Conservation (phyloP, 1,140 invertebrate genomes). For the Drepana arcuata region DNA sequence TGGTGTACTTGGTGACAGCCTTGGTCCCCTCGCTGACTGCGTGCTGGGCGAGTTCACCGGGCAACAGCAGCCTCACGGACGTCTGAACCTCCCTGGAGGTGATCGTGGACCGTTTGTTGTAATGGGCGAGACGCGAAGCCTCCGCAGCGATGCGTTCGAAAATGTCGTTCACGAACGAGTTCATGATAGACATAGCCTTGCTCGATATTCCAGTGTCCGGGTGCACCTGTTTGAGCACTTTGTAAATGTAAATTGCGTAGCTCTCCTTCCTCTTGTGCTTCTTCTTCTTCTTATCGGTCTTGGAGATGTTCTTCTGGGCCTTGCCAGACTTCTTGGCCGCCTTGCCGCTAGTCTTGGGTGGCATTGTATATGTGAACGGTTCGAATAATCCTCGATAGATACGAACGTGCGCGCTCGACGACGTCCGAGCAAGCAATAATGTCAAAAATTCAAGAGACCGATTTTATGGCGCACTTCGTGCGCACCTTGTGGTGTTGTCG, state of each 20-base stretch:
- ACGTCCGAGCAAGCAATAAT: too few relatives aligned
- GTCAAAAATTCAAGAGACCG: too few relatives aligned
- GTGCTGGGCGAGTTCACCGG: constrained; percentile 5
- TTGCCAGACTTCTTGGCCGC: too few relatives aligned
- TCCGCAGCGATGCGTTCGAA: constrained; percentile 78
- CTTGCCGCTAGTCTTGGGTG: too few relatives aligned
- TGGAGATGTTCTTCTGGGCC: too few relatives aligned
- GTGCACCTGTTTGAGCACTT: constrained; percentile 23
- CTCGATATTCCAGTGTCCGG: constrained; percentile 76
- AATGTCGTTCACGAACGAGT: constrained; percentile 79
- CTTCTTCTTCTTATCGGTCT: too few relatives aligned
- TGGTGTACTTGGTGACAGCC: constrained; percentile 25
- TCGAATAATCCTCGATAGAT: too few relatives aligned
- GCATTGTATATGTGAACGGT: too few relatives aligned
- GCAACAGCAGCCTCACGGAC: constrained; percentile 8
- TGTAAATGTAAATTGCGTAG: constrained; percentile 24
- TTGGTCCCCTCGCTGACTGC: constrained; percentile 22
- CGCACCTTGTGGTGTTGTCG: too few relatives aligned
- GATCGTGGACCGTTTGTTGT: constrained; percentile 79
- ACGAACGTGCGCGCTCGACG: too few relatives aligned
- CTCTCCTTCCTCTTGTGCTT: constrained; percentile 23
- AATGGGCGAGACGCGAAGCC: constrained; percentile 78
- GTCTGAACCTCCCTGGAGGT: constrained; percentile 10
- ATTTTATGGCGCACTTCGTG: too few relatives aligned
- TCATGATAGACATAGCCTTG: constrained; percentile 76